Conservation (phyloP, 2,888 invertebrate species). For the Ormia ochracea region DNA sequence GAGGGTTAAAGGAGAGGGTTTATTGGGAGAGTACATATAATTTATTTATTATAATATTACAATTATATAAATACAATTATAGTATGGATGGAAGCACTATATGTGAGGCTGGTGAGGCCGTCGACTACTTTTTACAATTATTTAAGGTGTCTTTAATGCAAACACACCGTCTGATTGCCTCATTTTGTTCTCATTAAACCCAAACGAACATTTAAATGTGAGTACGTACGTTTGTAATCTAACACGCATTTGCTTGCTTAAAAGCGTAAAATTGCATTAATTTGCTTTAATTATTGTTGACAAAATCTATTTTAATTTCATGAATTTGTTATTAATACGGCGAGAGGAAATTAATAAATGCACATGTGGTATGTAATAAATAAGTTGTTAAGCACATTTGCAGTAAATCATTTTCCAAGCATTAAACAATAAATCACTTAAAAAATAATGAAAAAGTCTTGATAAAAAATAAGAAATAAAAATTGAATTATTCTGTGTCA, state of each 20-base stretch:
- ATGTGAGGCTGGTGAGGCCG: too few species aligned
- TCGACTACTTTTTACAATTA: too few species aligned
- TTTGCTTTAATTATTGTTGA: constrained; percentile 47
- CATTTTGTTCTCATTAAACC: too few species aligned
- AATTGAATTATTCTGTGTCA: background rate
- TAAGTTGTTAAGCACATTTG: background rate
- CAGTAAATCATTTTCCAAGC: background rate
- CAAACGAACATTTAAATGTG: background rate
- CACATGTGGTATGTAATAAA: background rate
- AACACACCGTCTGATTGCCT: background rate
- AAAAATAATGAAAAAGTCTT: background rate
- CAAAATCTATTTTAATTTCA: constrained; percentile 20
- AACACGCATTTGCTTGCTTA: background rate
- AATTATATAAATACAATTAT: too few species aligned
- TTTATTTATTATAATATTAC: too few species aligned
- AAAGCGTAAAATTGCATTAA: constrained; percentile 25
- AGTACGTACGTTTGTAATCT: background rate
- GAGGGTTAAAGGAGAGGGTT: too few species aligned
- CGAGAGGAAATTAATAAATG: background rate
- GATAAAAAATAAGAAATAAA: background rate
- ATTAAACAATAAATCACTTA: background rate
- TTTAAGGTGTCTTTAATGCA: too few species aligned
- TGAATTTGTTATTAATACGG: background rate
- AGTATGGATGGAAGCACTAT: too few species aligned
- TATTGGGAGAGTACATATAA: too few species aligned